Evolutionary conservation across 2,888 invertebrate species (phyloP).

Genomic region (Tenthredo notha): DNA sequence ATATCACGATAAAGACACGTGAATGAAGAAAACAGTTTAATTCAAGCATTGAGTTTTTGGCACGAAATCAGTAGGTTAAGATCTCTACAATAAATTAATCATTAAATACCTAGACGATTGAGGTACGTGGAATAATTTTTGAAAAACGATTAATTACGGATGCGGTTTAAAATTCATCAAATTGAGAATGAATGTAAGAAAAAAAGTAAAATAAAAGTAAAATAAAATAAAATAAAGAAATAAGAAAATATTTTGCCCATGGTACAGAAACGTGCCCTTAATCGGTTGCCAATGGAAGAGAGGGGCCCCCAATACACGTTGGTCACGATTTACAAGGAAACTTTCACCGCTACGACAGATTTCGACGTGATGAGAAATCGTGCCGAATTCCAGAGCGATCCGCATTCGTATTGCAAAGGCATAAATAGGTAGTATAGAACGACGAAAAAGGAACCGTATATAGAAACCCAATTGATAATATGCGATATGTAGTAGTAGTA

Average conservation of each 20-base stretch:
- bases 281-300: constrained; percentile 15
- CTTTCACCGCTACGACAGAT: constrained; percentile 52
- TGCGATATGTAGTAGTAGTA: neutral
- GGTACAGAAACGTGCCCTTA: constrained; percentile 33
- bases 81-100: constrained; percentile 5
- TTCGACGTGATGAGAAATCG: constrained; percentile 54
- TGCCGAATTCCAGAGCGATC: constrained; percentile 50
- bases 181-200: neutral
- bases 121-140: neutral
- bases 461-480: constrained; percentile 18
- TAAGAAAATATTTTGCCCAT: neutral
- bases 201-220: too few species aligned
- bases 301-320: neutral
- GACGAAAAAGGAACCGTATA: constrained; percentile 11
- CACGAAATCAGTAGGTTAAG: neutral
- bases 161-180: neutral
- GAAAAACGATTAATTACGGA: too few species aligned
- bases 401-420: constrained; percentile 48
- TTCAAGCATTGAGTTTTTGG: neutral
- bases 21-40: constrained; percentile 21
- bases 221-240: too few species aligned
- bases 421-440: constrained; percentile 14
- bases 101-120: neutral
- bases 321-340: constrained; percentile 47
- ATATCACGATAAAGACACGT: constrained; percentile 16